Conservation (phyloP, 2,888 invertebrate species). For the Mimas tiliae region DNA sequence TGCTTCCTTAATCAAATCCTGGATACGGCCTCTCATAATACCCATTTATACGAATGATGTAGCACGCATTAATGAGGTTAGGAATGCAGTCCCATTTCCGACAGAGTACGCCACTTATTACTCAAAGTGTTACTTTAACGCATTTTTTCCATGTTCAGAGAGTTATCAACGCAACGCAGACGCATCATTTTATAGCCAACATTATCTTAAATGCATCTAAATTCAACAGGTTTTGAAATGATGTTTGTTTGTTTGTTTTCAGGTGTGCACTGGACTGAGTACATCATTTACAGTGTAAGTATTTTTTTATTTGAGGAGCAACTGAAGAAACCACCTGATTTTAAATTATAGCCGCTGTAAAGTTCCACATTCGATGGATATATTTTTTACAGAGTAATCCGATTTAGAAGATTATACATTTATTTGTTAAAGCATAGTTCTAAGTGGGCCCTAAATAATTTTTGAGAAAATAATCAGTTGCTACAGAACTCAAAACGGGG, state of each 20-base stretch:
- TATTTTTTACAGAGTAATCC: too few relatives aligned
- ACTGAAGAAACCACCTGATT: too few relatives aligned
- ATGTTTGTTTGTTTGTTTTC: constrained; percentile 20
- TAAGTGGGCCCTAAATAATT: too few relatives aligned
- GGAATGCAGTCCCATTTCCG: constrained; percentile 66
- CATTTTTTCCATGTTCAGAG: constrained; percentile 35
- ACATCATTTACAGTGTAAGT: neutral
- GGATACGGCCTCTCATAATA: neutral
- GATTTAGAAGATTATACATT: too few relatives aligned
- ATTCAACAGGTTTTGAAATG: constrained; percentile 5
- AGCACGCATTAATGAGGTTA: constrained; percentile 42
- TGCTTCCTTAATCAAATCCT: neutral
- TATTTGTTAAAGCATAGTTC: too few relatives aligned
- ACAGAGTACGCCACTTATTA: constrained; percentile 37
- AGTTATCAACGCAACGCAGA: constrained; percentile 35
- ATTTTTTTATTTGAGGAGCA: neutral
- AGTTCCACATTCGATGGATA: too few relatives aligned
- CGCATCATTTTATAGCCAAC: neutral
- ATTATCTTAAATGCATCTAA: neutral
- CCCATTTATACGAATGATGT: constrained; percentile 25
- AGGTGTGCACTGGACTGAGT: constrained; percentile 10
- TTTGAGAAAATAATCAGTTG: too few relatives aligned
- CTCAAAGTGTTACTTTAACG: constrained; percentile 42
- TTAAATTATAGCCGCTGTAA: too few relatives aligned
- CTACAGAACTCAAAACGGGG: too few relatives aligned